Evolutionary conservation across 2,888 invertebrate genomes (phyloP), one percentile per base, ranked within the genome.

Genomic region (Chironomus riparius): DNA sequence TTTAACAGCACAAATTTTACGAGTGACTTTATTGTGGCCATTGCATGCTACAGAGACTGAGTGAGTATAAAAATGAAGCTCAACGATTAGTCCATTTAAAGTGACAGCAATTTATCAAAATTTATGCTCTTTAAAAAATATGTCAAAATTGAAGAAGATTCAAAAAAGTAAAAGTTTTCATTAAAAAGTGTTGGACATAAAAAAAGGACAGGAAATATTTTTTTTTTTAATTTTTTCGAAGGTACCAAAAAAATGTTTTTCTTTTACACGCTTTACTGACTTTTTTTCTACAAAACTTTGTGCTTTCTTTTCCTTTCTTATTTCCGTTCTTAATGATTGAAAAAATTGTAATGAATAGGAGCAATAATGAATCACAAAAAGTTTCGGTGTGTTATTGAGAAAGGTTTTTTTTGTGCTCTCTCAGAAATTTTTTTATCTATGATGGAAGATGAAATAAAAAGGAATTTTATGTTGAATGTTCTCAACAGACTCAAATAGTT

Each of bases 21-120:
- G 56, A 56, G 56, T 15, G n/a, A 7, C 56, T 56, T 56, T 56
- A 18, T 15, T 56, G 18, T 15, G 18, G 56, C 15, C 15, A n/a
- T 50, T 15, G n/a, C 6, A 56, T 50, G n/a, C 15, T 15, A 15
- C 48, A 48, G 13, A 50, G 2, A 22, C 22, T 1, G 3, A 21
- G 1, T 7, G n/a, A 2, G 15, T 62, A 62, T 7, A 18, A 10
- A 62, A 62, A 7, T 21, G 24, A 65, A 65, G 22, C 22, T 13
- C 47, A 18, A 22, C 28, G 48, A 71, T 71, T 71, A 71, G 71
- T 71, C 71, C 28, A 71, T 50, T 47, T 22, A 21, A 71, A 71
- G 65, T 50, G 22, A 48, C 71, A 24, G 22, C 47, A 71, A 71
- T 71, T 71, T 50, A 70, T 70, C 70, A 70, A 50, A n/a, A 24